Evolutionary conservation across 2,113 vertebrate genomes (phyloP).

Genomic region (Pristiophorus japonicus): DNA sequence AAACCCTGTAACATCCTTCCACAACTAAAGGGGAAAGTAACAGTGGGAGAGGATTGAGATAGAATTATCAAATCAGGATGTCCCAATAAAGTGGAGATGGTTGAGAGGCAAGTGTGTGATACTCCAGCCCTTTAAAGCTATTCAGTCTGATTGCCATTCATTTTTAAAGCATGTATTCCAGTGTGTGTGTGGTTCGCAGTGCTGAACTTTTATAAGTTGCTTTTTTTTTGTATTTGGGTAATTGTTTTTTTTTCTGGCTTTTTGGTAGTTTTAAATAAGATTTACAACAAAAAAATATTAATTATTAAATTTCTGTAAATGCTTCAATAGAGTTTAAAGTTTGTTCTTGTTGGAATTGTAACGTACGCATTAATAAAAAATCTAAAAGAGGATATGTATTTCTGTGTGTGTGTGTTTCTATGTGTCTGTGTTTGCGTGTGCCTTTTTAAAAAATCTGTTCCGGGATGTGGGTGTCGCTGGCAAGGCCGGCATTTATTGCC

Average conservation of each 20-base stretch:
- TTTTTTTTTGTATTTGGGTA: background rate
- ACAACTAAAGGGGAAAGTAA: background rate
- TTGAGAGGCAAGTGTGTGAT: background rate
- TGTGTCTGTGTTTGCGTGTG: too few relatives aligned
- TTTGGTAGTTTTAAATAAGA: constrained; percentile 7
- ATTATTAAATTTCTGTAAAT: background rate
- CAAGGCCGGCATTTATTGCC: too few relatives aligned
- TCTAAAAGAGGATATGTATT: background rate
- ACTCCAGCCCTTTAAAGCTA: background rate
- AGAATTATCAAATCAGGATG: background rate
- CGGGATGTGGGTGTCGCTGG: too few relatives aligned
- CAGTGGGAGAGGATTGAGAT: background rate
- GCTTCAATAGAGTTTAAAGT: background rate
- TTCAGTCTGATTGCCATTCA: background rate
- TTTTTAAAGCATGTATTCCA: background rate
- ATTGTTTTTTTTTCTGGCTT: constrained; percentile 1
- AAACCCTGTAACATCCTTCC: background rate
- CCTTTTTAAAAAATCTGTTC: too few relatives aligned
- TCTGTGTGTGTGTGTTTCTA: background rate
- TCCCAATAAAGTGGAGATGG: background rate
- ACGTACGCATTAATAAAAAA: background rate
- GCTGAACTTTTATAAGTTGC: background rate
- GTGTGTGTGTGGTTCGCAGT: background rate
- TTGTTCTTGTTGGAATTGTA: constrained; percentile 7
- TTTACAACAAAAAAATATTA: background rate